Conservation (phyloP, 1,140 invertebrate genomes). For the Harpegnathos saltator region DNA sequence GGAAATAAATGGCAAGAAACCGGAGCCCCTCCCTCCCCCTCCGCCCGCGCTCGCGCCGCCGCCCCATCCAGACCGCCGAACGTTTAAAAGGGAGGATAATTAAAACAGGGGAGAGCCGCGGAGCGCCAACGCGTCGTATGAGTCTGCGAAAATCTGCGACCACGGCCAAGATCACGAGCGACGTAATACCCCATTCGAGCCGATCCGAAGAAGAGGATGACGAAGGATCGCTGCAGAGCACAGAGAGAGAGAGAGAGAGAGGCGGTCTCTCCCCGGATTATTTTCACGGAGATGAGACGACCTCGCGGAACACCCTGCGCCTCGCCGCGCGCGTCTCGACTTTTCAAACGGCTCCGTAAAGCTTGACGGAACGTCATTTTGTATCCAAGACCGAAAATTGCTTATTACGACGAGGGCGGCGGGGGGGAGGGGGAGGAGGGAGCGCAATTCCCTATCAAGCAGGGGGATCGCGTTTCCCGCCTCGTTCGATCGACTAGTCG, state of each 20-base stretch:
- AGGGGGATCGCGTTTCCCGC: background rate
- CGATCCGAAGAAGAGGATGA: no score
- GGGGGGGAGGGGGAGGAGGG: no score
- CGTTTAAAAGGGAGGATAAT: background rate
- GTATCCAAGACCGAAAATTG: background rate
- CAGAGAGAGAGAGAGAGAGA: no score
- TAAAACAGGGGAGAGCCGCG: background rate
- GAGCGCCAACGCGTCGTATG: background rate
- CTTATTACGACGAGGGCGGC: conserved; percentile 18
- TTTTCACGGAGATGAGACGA: background rate
- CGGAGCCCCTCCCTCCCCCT: background rate
- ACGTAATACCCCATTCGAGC: no score
- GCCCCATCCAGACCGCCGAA: background rate
- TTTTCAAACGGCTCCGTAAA: background rate
- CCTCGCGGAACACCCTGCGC: no score
- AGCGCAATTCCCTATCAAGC: conserved; percentile 3
- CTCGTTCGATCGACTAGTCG: conserved; percentile 7
- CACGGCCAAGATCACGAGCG: no score
- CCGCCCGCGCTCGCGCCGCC: no score
- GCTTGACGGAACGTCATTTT: conserved; percentile 7
- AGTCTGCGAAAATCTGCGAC: no score
- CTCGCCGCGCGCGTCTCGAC: background rate
- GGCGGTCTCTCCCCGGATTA: background rate
- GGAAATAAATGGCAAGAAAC: background rate
- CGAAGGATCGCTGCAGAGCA: no score